Conservation (phyloP, 2,113 vertebrate species). For the Engystomops pustulosus region DNA sequence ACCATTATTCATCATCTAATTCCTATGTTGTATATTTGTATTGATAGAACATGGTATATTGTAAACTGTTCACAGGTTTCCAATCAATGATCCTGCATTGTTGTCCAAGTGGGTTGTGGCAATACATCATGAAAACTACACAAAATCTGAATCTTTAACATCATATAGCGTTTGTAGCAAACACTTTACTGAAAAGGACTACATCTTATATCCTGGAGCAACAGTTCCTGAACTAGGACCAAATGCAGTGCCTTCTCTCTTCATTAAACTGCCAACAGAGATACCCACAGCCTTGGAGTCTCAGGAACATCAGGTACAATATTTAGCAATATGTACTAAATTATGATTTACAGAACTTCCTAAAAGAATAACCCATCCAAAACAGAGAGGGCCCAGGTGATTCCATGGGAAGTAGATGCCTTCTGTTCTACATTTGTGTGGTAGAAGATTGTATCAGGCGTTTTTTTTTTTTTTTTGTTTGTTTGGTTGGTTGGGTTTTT, state of each 20-base stretch:
- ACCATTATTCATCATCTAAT: too few relatives aligned
- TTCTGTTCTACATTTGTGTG: too few relatives aligned
- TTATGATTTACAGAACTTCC: too few relatives aligned
- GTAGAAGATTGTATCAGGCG: too few relatives aligned
- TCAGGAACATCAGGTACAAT: slow-evolving; percentile 14
- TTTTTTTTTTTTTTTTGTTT: too few relatives aligned
- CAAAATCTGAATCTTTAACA: background rate
- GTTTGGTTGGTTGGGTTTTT: too few relatives aligned
- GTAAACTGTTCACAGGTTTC: slow-evolving; percentile 37
- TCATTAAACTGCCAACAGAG: background rate
- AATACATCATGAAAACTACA: background rate
- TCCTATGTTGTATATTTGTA: too few relatives aligned
- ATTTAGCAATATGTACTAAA: too few relatives aligned
- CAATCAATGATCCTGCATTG: slow-evolving; percentile 14
- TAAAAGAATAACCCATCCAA: too few relatives aligned
- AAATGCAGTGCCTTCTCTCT: slow-evolving; percentile 34
- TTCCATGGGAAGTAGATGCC: too few relatives aligned
- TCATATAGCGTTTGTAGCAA: slow-evolving; percentile 35
- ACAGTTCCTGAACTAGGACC: background rate
- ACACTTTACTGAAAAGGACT: slow-evolving; percentile 49
- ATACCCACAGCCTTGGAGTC: background rate
- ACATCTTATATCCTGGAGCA: slow-evolving; percentile 17
- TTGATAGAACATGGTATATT: background rate
- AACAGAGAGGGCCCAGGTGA: too few relatives aligned
- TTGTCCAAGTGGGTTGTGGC: slow-evolving; percentile 32